A percentile compares a stretch with the other conserved stretches of the same genome.
These are phyloP conservation scores for Psittacara wagleri DNA, from an alignment of 2,113 vertebrate genomes.

Conservation along the genomic window DNA sequence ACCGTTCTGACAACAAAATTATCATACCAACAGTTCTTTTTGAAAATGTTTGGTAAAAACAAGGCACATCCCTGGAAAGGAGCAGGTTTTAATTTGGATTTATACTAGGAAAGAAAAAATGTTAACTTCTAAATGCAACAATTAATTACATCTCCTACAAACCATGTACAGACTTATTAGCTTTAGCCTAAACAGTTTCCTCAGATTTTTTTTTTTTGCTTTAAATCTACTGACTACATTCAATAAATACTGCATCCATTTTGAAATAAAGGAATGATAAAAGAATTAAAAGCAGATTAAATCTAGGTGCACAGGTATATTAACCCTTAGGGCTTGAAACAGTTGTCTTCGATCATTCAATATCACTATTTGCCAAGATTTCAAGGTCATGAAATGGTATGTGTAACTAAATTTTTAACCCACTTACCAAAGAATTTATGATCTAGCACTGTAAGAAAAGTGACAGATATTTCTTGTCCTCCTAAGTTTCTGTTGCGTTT, in stretches of 20 bases:
- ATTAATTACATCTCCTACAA: not conserved
- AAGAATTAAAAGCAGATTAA: conserved; percentile 22
- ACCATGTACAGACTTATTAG: not conserved
- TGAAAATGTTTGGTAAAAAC: not conserved
- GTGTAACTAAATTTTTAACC: conserved; percentile 63
- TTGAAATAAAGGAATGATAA: not conserved
- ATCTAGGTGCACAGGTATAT: conserved; percentile 19
- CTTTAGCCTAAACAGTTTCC: not conserved
- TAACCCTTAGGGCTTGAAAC: conserved; percentile 27
- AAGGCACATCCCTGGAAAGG: not conserved
- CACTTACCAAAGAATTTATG: conserved; percentile 63
- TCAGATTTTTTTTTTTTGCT: not conserved
- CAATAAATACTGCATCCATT: not conserved
- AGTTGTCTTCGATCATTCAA: conserved; percentile 44
- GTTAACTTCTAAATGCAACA: not conserved
- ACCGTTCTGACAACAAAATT: not conserved
- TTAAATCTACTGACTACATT: not conserved
- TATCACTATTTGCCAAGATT: conserved; percentile 36
- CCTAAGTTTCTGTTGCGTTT: conserved; percentile 65
- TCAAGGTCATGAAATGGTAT: conserved; percentile 43
- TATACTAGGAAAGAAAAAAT: not conserved
- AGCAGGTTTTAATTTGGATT: not conserved
- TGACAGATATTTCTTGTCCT: conserved; percentile 56
- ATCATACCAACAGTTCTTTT: not conserved
- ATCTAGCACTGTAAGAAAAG: conserved; percentile 59